These are phyloP conservation scores for Mesocentrotus franciscanus DNA, from an alignment of 53 echinoderm and acorn worm species.

Conservation along the genomic window DNA sequence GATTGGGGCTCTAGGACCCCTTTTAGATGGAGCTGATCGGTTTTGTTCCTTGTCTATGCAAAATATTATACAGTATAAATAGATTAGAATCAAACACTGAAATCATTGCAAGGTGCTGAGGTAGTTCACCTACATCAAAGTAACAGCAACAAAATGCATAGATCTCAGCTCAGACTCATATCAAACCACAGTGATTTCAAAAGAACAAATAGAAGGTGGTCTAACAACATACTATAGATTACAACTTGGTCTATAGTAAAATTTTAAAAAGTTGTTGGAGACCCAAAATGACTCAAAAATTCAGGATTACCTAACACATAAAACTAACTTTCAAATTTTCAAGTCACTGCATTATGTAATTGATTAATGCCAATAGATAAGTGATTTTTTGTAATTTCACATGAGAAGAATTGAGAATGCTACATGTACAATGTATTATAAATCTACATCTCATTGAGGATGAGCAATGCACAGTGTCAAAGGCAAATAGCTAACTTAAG, in stretches of 20 bases:
- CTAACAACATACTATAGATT: neutral
- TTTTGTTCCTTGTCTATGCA: neutral
- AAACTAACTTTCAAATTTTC: neutral
- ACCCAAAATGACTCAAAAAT: neutral
- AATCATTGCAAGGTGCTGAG: slow-evolving; percentile 4
- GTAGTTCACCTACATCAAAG: neutral
- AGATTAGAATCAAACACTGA: neutral
- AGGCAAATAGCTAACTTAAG: neutral
- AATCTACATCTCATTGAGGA: neutral
- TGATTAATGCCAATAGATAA: neutral
- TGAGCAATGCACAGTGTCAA: neutral
- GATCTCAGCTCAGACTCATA: no score
- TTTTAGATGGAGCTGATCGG: neutral
- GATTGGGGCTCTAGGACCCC: neutral
- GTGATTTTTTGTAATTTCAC: neutral
- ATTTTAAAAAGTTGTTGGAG: neutral
- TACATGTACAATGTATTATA: neutral
- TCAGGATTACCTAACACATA: neutral
- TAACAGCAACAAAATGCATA: neutral
- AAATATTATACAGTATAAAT: neutral
- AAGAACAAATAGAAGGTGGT: neutral
- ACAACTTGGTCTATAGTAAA: neutral
- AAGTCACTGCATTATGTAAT: neutral
- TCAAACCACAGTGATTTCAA: neutral
- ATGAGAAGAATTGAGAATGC: no score